Evolutionary conservation across 2,797 vertebrate genomes (phyloP), one percentile per base, ranked within the genome.

Genomic region (Staurois parvus): DNA sequence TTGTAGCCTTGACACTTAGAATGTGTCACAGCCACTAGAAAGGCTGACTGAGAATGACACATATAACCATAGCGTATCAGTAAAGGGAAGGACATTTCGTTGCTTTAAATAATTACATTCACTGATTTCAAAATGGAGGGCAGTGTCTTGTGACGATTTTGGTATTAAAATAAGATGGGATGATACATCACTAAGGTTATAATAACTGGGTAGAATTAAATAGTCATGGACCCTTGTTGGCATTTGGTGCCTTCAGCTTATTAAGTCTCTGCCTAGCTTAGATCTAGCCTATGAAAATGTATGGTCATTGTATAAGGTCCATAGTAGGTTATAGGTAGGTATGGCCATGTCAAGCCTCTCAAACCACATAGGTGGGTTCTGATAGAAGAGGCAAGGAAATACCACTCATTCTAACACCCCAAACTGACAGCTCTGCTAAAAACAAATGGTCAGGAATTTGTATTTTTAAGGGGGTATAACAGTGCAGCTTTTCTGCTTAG

Each of bases 1-100:
- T 2, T 28, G 62, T 83, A 83, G 67, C 81, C 81, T 83, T 83
- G 81, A 32, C 59, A 42, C 40, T 68, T 24, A 28, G 21, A 66
- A 68, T 75, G 32, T 81, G 69, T 81, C 69, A 62, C 13, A 15
- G 48, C 52, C 59, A 73, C 69, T 62, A 40, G 34, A 72, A 62
- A 42, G 8, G 24, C 8, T 40, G 32, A 42, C 30, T 13, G 48
- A 64, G 69, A 34, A 62, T 81, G 52, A 81, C 68, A 73, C 48
- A 72, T 32, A 26, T 40, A 79, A 68, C 26, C 76, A 30, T 42
- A 79, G n/a, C 42, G 45, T 68, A 79, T 79, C 64, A 29, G 56
- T n/a, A 42, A 56, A 66, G 37, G 76, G 37, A 79, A 79, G 76
- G 76, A 26, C 76, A 68, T 79, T 68, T 67, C 62, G 24, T 42